These are phyloP conservation scores for Xanthia togata DNA, from an alignment of 2,888 invertebrate species.

Conservation along the genomic window DNA sequence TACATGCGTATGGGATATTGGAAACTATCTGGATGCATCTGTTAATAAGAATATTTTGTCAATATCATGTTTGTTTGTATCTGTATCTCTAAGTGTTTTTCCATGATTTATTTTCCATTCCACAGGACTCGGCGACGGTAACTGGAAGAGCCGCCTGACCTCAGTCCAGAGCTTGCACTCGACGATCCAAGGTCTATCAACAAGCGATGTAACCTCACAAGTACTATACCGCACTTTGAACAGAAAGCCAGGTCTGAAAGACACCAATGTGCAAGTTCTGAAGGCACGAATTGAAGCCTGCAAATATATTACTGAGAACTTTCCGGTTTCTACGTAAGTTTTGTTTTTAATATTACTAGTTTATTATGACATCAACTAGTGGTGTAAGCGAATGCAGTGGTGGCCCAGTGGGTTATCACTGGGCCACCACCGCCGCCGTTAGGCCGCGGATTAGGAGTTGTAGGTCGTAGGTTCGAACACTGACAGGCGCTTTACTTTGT, in stretches of 20 bases:
- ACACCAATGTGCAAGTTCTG: conserved; percentile 97
- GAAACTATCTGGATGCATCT: background rate
- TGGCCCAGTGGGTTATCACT: too few relatives aligned
- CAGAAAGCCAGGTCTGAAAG: conserved; percentile 96
- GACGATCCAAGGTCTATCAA: conserved; percentile 91
- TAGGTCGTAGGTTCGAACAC: too few relatives aligned
- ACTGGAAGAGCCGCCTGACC: conserved; percentile 96
- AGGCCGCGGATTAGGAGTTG: too few relatives aligned
- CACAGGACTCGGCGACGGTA: conserved; percentile 93
- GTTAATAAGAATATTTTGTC: background rate
- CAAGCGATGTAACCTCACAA: conserved; percentile 93
- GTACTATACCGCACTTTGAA: conserved; percentile 93
- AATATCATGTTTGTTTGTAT: background rate
- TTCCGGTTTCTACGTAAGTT: conserved; percentile 92
- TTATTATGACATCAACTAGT: background rate
- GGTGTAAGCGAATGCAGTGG: background rate
- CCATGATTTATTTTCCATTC: background rate
- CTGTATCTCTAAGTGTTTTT: too few relatives aligned
- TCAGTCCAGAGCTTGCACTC: conserved; percentile 93
- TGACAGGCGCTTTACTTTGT: too few relatives aligned
- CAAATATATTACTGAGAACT: conserved; percentile 94
- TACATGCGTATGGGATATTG: too few relatives aligned
- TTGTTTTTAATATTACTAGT: background rate
- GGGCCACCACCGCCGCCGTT: too few relatives aligned
- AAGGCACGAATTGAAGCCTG: conserved; percentile 95